Percentiles rank a stretch among this genome's conserved stretches.
Conservation (phyloP, 2,888 invertebrate genomes). For the Anthoptus insignis region DNA sequence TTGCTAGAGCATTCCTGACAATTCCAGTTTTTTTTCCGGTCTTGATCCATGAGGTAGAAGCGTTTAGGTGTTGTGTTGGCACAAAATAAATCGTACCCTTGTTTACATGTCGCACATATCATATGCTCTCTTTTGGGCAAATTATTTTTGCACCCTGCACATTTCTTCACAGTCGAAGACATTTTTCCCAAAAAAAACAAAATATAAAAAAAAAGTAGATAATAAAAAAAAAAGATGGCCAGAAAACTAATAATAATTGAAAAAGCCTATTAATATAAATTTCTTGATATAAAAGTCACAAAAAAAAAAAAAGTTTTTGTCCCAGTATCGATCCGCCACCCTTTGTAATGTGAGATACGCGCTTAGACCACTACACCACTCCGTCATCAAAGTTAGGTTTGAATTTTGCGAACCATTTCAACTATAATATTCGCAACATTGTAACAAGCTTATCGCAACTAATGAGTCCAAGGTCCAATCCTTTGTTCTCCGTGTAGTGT, state of each 20-base stretch:
- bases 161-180: slow-evolving; percentile 13
- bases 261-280: too few species aligned
- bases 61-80: slow-evolving; percentile 31
- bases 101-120: slow-evolving; percentile 21
- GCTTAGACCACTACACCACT: neutral
- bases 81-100: slow-evolving; percentile 28
- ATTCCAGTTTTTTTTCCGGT: slow-evolving; percentile 29
- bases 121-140: slow-evolving; percentile 25
- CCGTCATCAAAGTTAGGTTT: neutral
- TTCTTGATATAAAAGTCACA: too few species aligned
- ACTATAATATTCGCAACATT: neutral
- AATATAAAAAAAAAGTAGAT: neutral
- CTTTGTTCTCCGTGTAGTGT: neutral
- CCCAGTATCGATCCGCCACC: neutral
- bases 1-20: slow-evolving; percentile 38
- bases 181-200: too few species aligned
- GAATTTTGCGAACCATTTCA: neutral
- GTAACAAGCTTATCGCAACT: neutral
- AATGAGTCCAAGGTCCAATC: neutral
- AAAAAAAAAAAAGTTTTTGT: neutral
- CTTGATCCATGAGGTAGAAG: slow-evolving; percentile 29
- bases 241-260: too few species aligned
- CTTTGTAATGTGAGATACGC: neutral
- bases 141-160: slow-evolving; percentile 16
- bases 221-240: neutral